Evolutionary conservation across 2,113 vertebrate genomes (phyloP).

Genomic region (Larimichthys polyactis): DNA sequence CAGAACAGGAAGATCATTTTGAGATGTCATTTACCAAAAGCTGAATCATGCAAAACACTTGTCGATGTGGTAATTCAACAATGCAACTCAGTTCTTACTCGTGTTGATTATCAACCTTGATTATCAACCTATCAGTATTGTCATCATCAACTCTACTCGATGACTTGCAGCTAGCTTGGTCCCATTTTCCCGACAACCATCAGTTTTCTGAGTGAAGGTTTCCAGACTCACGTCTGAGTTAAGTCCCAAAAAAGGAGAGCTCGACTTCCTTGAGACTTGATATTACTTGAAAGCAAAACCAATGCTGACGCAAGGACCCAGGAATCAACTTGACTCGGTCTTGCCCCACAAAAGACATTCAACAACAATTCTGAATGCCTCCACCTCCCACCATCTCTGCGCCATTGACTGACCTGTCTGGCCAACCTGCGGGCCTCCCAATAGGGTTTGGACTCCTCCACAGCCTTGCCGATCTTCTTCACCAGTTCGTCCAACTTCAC

Average conservation of each 20-base stretch:
- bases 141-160: background rate
- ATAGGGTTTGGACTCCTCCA: conserved; percentile 98
- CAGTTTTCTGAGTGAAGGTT: background rate
- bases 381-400: too few species aligned
- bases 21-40: background rate
- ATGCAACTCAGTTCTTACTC: background rate
- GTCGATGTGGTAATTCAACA: background rate
- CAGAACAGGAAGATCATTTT: background rate
- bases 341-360: background rate
- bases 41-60: background rate
- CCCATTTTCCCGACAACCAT: background rate
- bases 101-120: too few species aligned
- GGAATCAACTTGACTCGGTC: background rate
- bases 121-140: background rate
- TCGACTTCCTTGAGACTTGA: background rate
- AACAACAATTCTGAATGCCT: too few species aligned
- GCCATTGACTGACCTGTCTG: conserved; percentile 87
- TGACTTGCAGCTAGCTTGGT: background rate
- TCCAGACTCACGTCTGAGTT: background rate
- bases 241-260: background rate
- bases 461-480: conserved; percentile 96
- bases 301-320: too few species aligned
- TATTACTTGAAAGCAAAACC: background rate
- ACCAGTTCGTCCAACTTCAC: conserved; percentile 94
- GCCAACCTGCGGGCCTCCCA: conserved; percentile 96